Evolutionary conservation across 2,888 invertebrate genomes (phyloP).

Genomic region (Meganola albula): DNA sequence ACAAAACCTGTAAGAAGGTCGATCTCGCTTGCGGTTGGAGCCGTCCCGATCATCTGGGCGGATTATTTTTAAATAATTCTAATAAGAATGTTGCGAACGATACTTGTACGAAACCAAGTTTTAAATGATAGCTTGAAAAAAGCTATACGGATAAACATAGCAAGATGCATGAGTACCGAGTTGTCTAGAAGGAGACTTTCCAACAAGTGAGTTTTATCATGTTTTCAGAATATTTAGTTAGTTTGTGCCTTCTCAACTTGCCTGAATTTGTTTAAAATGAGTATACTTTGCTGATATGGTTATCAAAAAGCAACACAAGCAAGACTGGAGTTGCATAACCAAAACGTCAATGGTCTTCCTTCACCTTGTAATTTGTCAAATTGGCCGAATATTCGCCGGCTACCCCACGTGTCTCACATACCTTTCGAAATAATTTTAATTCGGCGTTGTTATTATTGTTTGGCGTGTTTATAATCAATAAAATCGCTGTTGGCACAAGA

Average conservation of each 20-base stretch:
- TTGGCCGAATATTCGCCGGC: conserved; percentile 29
- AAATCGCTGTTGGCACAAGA: no score
- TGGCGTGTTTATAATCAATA: no score
- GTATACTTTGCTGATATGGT: no score
- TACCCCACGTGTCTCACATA: conserved; percentile 29
- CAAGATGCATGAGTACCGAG: conserved; percentile 79
- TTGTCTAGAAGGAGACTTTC: conserved; percentile 79
- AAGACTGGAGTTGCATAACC: conserved; percentile 69
- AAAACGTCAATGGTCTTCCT: conserved; percentile 58
- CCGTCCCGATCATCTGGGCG: conserved; percentile 66
- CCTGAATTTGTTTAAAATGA: conserved; percentile 9
- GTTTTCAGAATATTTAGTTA: conserved; percentile 13
- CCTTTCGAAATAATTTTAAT: not conserved
- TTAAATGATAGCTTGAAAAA: conserved; percentile 80
- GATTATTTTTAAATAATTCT: conserved; percentile 43
- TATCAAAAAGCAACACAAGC: no score
- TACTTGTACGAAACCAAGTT: conserved; percentile 82
- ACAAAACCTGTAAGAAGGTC: conserved; percentile 68
- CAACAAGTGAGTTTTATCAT: conserved; percentile 71
- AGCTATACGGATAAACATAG: conserved; percentile 75
- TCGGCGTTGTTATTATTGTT: no score
- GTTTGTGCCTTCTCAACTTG: conserved; percentile 1
- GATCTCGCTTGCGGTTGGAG: conserved; percentile 46
- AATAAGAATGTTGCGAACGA: conserved; percentile 84
- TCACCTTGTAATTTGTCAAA: conserved; percentile 44